Conservation (phyloP, 2,113 vertebrate species). For the Labeo catla region DNA sequence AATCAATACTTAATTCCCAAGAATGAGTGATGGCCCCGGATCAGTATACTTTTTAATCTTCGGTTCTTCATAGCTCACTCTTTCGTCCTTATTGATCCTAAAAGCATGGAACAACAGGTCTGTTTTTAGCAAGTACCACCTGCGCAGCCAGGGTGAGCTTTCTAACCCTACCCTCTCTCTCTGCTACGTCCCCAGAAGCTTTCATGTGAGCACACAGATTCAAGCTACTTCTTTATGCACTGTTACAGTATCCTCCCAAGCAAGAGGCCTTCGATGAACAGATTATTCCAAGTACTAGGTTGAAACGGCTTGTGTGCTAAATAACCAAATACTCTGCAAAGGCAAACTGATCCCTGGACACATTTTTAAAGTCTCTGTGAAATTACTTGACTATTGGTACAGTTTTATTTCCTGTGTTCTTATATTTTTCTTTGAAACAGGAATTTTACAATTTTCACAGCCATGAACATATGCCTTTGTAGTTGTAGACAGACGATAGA, state of each 20-base stretch:
- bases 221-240: not conserved
- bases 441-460: no score
- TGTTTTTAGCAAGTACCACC: constrained; percentile 60
- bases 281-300: constrained; percentile 11
- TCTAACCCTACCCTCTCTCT: constrained; percentile 24
- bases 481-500: no score
- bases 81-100: constrained; percentile 52
- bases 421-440: not conserved
- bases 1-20: constrained; percentile 44
- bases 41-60: constrained; percentile 43
- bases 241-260: not conserved
- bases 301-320: not conserved
- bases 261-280: constrained; percentile 17
- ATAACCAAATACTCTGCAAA: not conserved
- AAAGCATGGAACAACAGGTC: constrained; percentile 40
- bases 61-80: constrained; percentile 29
- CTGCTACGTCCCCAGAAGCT: constrained; percentile 7
- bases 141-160: constrained; percentile 46
- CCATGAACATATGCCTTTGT: no score
- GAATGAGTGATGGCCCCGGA: constrained; percentile 31
- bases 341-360: not conserved
- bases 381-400: not conserved
- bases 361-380: not conserved
- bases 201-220: constrained; percentile 31
- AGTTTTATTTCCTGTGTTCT: not conserved